These are phyloP conservation scores for Heterodera schachtii DNA, from an alignment of 1,140 invertebrate genomes.

Conservation along the genomic window DNA sequence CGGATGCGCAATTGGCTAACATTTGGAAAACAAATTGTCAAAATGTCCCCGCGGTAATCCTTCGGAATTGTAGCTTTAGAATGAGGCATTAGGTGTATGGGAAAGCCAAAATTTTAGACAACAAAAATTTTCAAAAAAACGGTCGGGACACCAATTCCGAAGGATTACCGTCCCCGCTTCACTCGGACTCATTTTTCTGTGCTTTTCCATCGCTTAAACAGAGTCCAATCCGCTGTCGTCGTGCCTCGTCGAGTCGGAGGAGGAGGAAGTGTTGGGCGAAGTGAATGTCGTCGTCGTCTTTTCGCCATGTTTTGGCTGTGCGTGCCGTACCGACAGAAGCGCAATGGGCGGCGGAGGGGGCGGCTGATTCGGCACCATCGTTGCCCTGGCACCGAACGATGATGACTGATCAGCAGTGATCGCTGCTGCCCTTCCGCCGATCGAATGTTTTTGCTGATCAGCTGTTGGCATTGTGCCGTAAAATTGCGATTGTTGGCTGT, in stretches of 20 bases:
- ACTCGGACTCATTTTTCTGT: background rate
- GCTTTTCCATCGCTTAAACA: conserved; percentile 14
- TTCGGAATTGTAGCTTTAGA: no score
- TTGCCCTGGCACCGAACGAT: background rate
- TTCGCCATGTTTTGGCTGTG: conserved; percentile 15
- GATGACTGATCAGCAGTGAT: no score
- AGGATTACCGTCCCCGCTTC: no score
- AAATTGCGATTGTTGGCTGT: background rate
- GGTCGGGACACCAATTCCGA: no score
- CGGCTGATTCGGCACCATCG: background rate
- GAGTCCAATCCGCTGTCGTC: conserved; percentile 46
- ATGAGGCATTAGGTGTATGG: no score
- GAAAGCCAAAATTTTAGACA: no score
- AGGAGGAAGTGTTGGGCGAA: conserved; percentile 36
- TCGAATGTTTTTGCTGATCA: background rate
- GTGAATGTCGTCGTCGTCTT: conserved; percentile 20
- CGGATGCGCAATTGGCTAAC: no score
- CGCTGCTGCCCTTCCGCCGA: background rate
- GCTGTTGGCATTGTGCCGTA: background rate
- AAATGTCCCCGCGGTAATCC: no score
- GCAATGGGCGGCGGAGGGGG: conserved; percentile 22
- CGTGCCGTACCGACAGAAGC: conserved; percentile 3
- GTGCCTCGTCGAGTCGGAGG: conserved; percentile 26
- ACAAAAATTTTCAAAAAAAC: no score
- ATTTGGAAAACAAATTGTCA: no score